phyloP scores from a whole-genome alignment of 2,113 vertebrate species.

The Andinoacara biseriatus region DNA sequence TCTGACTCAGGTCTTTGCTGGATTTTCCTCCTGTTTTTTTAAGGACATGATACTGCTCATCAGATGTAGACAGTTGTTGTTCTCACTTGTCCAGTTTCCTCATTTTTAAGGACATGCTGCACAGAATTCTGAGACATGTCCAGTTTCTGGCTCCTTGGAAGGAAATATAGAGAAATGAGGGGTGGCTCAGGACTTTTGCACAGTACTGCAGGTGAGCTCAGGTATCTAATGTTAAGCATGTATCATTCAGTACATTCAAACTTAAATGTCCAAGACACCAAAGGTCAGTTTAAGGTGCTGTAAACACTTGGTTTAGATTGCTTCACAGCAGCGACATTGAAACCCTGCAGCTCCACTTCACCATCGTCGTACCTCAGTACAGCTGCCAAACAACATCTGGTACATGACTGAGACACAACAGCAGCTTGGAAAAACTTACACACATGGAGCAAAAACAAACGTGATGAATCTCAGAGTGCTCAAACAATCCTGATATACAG shows the following conservation, averaged over 20 bases:
- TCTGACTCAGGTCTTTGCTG: background rate
- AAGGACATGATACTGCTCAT: background rate
- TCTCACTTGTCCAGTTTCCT: background rate
- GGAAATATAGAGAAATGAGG: background rate
- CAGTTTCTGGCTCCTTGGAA: background rate
- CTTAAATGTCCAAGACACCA: background rate
- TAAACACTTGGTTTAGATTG: background rate
- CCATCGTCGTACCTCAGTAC: background rate
- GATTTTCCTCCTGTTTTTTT: background rate
- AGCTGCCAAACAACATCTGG: background rate
- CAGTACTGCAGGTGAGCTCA: background rate
- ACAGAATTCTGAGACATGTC: background rate
- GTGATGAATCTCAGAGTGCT: background rate
- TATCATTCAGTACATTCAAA: fast-evolving
- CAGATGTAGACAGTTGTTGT: background rate
- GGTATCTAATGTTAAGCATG: fast-evolving
- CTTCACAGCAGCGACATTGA: background rate
- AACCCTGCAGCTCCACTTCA: background rate
- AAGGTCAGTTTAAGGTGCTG: fast-evolving
- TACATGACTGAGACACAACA: background rate
- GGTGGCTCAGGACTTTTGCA: background rate
- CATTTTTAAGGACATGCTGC: fast-evolving
- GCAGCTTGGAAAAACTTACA: background rate
- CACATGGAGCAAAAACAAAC: background rate
- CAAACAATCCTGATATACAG: too few species aligned